Base-by-base conservation (phyloP, 2,797 vertebrate species). In the Dallia pectoralis region DNA sequence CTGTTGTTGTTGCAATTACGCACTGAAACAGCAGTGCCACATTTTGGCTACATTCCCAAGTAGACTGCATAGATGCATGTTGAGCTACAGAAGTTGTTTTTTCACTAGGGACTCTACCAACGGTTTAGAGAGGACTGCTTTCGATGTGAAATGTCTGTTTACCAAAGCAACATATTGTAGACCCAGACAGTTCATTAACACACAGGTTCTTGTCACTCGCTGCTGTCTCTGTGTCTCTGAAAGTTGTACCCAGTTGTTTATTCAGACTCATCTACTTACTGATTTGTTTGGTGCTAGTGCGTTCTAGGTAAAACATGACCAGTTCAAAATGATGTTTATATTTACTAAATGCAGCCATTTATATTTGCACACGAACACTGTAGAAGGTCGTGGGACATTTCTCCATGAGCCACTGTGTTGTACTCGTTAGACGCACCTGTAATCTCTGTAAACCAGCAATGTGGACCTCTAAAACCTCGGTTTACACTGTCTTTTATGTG, bases 81-180 rank as follows among this genome's bases (percentile, higher is more conserved):
- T 29, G 11, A 14, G 40, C 40, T 44, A 44, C 40, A 44, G 48
- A 29, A 71, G 73, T n/a, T 68, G 72, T 8, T 4, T 61, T 76
- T 77, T 72, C 69, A 56, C 47, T n/a, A 78, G 74, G 19, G 27
- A 29, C 59, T 27, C 65, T 72, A 47, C 44, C 79, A 81, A 44
- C 81, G 81, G 74, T 73, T 76, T 77, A 44, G 70, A 18, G 16
- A 18, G n/a, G n/a, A n/a, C 15, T 44, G 69, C 32, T 8, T 9
- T 33, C 44, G 48, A 48, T 62, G 6, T 27, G 22, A 67, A 33
- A 67, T 4, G 27, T 22, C 18, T 87, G 82, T 86, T 86, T 80
- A 83, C 73, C 49, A 11, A 70, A 80, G 86, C 75, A 87, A 89
- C 79, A 81, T 22, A 40, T 29, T 15, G 16, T 8, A 67, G 48